A percentile compares a stretch with the other conserved stretches of the same genome.
These are phyloP conservation scores for Tinamus guttatus DNA, from an alignment of 2,113 vertebrate genomes.

Conservation along the genomic window DNA sequence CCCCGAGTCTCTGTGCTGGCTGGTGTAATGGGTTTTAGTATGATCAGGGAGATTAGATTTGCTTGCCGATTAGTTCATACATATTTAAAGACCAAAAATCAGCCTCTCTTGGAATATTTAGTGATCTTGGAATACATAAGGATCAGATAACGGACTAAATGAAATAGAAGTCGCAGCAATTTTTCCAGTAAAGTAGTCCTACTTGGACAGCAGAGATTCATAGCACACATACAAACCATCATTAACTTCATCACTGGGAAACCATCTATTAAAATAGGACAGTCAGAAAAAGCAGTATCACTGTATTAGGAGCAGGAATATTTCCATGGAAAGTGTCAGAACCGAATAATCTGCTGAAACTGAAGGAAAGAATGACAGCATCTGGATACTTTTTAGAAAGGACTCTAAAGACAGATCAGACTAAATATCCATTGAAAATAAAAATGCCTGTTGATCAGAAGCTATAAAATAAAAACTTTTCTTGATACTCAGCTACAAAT, in stretches of 20 bases:
- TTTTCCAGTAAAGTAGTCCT: background rate
- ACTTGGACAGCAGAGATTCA: background rate
- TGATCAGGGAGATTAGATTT: background rate
- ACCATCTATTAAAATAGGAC: background rate
- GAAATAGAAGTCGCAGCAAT: background rate
- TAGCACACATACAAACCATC: background rate
- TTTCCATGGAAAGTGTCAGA: slow-evolving; percentile 24
- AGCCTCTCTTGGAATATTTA: background rate
- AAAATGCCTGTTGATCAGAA: slow-evolving; percentile 1
- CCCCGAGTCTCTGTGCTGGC: background rate
- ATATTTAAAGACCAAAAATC: background rate
- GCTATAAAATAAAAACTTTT: slow-evolving; percentile 28
- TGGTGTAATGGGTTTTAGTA: background rate
- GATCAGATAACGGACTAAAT: background rate
- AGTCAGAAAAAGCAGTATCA: background rate
- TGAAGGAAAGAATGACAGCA: slow-evolving; percentile 22
- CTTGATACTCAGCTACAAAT: background rate
- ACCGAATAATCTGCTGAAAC: background rate
- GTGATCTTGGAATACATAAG: background rate
- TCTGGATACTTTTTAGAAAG: slow-evolving; percentile 8
- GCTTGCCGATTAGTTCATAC: background rate
- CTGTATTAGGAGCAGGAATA: background rate
- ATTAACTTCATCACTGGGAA: background rate
- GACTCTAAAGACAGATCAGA: slow-evolving; percentile 32
- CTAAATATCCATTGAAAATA: slow-evolving; percentile 22